Evolutionary conservation across 2,797 vertebrate genomes (phyloP).

Genomic region (Amblyraja radiata): DNA sequence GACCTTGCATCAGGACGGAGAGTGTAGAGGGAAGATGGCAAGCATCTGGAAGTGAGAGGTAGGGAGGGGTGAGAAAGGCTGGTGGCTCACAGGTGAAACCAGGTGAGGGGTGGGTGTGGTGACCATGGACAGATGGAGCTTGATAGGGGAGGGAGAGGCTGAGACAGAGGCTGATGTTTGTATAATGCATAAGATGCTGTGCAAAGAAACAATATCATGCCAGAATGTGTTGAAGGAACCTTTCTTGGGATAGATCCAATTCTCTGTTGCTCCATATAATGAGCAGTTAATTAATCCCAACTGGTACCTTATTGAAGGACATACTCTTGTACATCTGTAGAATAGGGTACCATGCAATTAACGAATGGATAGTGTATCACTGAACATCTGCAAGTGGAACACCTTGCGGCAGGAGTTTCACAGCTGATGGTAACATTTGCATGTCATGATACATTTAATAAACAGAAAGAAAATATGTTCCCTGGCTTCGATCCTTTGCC

Average conservation of each 20-base stretch:
- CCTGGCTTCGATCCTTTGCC: not conserved
- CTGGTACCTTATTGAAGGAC: conserved; percentile 1
- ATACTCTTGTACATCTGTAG: conserved; percentile 27
- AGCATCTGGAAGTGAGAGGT: no score
- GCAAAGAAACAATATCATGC: not conserved
- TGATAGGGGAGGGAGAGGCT: no score
- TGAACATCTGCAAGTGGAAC: conserved; percentile 4
- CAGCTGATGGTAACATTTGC: not conserved
- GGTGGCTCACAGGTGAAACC: no score
- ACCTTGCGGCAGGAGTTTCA: not conserved
- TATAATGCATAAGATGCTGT: not conserved
- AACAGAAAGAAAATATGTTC: conserved; percentile 2
- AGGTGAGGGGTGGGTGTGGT: no score
- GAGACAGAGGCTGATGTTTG: not conserved
- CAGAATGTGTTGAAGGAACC: conserved; percentile 12
- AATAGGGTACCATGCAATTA: not conserved
- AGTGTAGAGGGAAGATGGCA: no score
- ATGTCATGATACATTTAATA: not conserved
- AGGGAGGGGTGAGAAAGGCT: no score
- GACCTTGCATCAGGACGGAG: no score
- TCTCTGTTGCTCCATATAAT: not conserved
- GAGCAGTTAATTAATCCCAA: conserved; percentile 36
- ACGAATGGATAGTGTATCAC: not conserved
- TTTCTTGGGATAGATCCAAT: conserved; percentile 1
- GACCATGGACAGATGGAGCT: no score